These are phyloP conservation scores for Ferdinandea cuprea DNA, from an alignment of 2,888 invertebrate genomes.

Conservation along the genomic window DNA sequence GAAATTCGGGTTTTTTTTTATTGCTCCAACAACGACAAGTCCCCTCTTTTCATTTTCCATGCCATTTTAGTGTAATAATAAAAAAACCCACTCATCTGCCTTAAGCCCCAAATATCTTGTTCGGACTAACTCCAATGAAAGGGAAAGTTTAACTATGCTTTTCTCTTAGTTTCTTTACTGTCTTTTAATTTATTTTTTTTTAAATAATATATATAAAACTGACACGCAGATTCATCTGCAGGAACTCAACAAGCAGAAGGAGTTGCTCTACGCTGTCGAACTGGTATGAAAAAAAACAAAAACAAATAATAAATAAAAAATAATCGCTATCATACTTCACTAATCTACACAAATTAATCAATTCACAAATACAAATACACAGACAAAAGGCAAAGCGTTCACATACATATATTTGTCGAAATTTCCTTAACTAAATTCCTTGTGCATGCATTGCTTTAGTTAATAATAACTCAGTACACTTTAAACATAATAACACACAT, in stretches of 20 bases:
- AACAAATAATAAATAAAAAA: constrained; percentile 10
- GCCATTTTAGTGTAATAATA: background rate
- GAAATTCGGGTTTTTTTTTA: no score
- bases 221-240: constrained; percentile 92
- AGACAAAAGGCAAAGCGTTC: constrained; percentile 6
- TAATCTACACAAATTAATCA: constrained; percentile 5
- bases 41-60: no score
- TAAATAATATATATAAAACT: constrained; percentile 77
- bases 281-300: constrained; percentile 85
- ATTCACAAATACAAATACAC: constrained; percentile 7
- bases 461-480: constrained; percentile 16
- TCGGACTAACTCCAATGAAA: constrained; percentile 26
- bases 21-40: no score
- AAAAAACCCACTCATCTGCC: background rate
- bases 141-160: constrained; percentile 47
- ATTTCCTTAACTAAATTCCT: background rate
- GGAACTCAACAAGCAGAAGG: constrained; percentile 94
- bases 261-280: constrained; percentile 92
- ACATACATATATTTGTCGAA: constrained; percentile 6
- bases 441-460: constrained; percentile 47
- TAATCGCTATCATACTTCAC: background rate
- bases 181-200: constrained; percentile 37
- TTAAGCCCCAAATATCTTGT: background rate
- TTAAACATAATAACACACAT: background rate
- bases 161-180: constrained; percentile 73